Base-by-base conservation (phyloP, 2,113 vertebrate genomes). In the Physeter macrocephalus region DNA sequence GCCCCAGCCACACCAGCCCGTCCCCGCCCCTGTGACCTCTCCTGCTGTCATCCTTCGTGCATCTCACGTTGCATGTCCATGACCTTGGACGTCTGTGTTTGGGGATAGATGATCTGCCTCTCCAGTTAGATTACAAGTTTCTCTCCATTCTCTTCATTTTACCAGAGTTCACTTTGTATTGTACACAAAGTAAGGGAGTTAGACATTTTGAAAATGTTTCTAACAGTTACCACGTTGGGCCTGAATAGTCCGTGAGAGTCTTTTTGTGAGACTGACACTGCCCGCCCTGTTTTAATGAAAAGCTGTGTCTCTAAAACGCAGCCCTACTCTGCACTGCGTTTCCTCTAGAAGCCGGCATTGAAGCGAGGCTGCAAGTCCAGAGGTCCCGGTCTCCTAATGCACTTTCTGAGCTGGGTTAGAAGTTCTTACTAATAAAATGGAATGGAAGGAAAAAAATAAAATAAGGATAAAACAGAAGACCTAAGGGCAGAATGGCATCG, bases 401-500 rank as follows among this genome's bases (percentile, higher is more conserved):
- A 3, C 54, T 52, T 52, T 52, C 6, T 52, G 52, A 52, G 52
- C 15, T 52, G 52, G 52, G 15, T 17, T 52, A 52, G 52, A 52
- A 17, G 52, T 52, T 52, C 52, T 52, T 52, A 52, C 17, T 52
- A 52, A 52, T 52, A 52, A 18, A 52, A 52, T 52, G 52, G 52
- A 52, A 52, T 52, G 52, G 15, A 52, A 52, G 52, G 52, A 52
- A 52, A 52, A 17, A 52, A 52, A 52, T 52, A 52, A 52, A 52
- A 6, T 18, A 18, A 52, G 46, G 57, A 10, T 29, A 15, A 36
- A n/a, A 36, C 12, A 11, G 29, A 67, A 27, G 43, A 12, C 34
- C 2, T 3, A 0, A 13, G 80, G 8, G 14, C 67, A 31, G 34
- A 11, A 31, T 1, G 67, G 25, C 25, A 0, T 4, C 1, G 1